Evolutionary conservation across 1,140 invertebrate genomes (phyloP).

Genomic region (Aradophagus sp.): DNA sequence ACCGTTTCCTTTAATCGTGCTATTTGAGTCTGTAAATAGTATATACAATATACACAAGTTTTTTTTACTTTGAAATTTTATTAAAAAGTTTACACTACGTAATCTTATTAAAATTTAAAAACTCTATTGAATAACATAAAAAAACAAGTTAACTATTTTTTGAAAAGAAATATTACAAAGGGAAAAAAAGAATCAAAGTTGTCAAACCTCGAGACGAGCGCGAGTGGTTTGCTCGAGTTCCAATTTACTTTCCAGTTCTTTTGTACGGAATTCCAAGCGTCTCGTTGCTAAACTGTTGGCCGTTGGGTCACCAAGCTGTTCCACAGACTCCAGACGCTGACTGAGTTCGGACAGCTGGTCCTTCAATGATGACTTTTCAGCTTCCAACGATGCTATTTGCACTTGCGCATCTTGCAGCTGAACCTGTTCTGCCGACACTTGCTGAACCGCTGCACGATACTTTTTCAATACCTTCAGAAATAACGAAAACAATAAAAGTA

Average conservation of each 20-base stretch:
- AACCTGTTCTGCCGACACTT: slow-evolving; percentile 88
- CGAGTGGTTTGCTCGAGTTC: slow-evolving; percentile 91
- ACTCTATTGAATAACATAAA: too few relatives aligned
- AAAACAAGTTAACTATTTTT: too few relatives aligned
- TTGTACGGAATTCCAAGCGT: slow-evolving; percentile 84
- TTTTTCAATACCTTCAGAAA: slow-evolving; percentile 94
- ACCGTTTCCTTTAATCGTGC: slow-evolving; percentile 87
- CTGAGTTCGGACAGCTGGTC: slow-evolving; percentile 86
- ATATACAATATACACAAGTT: background rate
- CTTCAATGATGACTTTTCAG: slow-evolving; percentile 83
- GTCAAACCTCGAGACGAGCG: slow-evolving; percentile 87
- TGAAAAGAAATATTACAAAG: too few relatives aligned
- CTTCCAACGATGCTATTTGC: slow-evolving; percentile 85
- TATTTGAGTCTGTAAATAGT: slow-evolving; percentile 79
- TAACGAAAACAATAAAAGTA: too few relatives aligned
- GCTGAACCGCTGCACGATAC: slow-evolving; percentile 90
- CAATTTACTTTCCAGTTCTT: slow-evolving; percentile 91
- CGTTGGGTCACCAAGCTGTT: slow-evolving; percentile 85
- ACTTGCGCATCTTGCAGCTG: slow-evolving; percentile 87
- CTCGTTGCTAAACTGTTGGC: slow-evolving; percentile 82
- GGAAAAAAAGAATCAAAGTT: too few relatives aligned
- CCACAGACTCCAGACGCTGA: slow-evolving; percentile 84
- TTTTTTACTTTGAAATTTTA: too few relatives aligned
- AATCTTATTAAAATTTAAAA: slow-evolving; percentile 1
- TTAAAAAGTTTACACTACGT: too few relatives aligned